Conservation (phyloP, 2,888 invertebrate genomes). For the Nomada hirtipes region DNA sequence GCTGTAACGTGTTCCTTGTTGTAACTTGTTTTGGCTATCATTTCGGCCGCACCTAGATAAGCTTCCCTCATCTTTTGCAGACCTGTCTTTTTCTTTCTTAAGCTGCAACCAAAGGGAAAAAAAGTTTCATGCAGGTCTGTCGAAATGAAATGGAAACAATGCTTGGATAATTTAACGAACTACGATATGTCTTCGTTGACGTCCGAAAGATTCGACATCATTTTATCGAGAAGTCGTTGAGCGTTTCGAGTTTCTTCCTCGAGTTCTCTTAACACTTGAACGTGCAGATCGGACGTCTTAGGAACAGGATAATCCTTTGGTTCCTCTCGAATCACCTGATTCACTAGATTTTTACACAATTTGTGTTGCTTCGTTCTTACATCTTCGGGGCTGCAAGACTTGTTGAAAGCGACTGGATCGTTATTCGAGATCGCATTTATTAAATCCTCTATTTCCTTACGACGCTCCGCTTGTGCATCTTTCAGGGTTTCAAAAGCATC, state of each 20-base stretch:
- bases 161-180: conserved; percentile 65
- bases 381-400: conserved; percentile 54
- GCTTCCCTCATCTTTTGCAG: conserved; percentile 75
- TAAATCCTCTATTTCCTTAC: conserved; percentile 69
- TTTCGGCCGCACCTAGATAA: conserved; percentile 61
- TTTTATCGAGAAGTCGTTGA: conserved; percentile 45
- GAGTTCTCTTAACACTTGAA: conserved; percentile 66
- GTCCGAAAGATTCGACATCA: conserved; percentile 54
- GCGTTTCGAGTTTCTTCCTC: conserved; percentile 62
- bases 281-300: conserved; percentile 70
- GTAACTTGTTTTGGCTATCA: conserved; percentile 60
- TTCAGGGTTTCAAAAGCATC: conserved; percentile 73
- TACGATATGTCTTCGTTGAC: conserved; percentile 69
- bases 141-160: background rate
- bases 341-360: conserved; percentile 62
- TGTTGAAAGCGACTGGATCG: conserved; percentile 39
- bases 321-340: conserved; percentile 59
- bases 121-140: background rate
- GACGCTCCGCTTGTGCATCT: conserved; percentile 60
- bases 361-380: conserved; percentile 64
- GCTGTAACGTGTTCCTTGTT: conserved; percentile 62
- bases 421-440: conserved; percentile 65
- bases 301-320: conserved; percentile 71
- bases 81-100: conserved; percentile 70
- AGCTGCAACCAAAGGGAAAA: conserved; percentile 58